Percentiles rank a stretch among this genome's conserved stretches.
Conservation (phyloP, 2,888 invertebrate species). For the Anthophora plumipes region DNA sequence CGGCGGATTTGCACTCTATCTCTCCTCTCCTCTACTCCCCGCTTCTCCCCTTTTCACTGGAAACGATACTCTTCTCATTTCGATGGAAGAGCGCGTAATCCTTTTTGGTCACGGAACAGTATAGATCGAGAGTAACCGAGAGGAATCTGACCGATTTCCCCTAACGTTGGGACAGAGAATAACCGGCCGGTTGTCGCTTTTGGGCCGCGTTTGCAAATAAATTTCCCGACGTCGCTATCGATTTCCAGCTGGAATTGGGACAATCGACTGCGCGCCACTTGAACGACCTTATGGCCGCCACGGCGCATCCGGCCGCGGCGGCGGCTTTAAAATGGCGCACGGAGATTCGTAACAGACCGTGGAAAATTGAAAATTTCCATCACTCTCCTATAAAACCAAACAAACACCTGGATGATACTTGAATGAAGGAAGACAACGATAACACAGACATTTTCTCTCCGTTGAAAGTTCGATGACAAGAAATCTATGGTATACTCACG, state of each 20-base stretch:
- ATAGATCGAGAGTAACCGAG: not conserved
- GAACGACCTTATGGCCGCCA: conserved; percentile 47
- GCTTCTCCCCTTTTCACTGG: no score
- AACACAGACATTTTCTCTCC: no score
- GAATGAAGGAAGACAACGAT: no score
- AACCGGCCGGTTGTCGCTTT: conserved; percentile 19
- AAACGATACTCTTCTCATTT: no score
- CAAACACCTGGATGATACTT: no score
- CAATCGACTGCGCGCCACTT: conserved; percentile 67
- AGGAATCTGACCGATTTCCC: no score
- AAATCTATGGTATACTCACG: no score
- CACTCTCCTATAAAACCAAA: no score
- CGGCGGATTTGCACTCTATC: no score
- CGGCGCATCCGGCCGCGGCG: conserved; percentile 16
- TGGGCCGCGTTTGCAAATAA: conserved; percentile 66
- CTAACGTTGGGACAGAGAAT: no score
- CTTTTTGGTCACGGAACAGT: not conserved
- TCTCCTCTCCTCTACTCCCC: no score
- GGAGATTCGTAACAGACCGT: not conserved
- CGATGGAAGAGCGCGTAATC: not conserved
- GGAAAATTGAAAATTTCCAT: not conserved
- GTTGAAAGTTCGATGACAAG: no score
- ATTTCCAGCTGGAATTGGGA: conserved; percentile 69
- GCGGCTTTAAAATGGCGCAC: conserved; percentile 8
- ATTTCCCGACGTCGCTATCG: conserved; percentile 67